Evolutionary conservation across 2,113 vertebrate species (phyloP).

Genomic region (Boulengeromyrus knoepffleri): DNA sequence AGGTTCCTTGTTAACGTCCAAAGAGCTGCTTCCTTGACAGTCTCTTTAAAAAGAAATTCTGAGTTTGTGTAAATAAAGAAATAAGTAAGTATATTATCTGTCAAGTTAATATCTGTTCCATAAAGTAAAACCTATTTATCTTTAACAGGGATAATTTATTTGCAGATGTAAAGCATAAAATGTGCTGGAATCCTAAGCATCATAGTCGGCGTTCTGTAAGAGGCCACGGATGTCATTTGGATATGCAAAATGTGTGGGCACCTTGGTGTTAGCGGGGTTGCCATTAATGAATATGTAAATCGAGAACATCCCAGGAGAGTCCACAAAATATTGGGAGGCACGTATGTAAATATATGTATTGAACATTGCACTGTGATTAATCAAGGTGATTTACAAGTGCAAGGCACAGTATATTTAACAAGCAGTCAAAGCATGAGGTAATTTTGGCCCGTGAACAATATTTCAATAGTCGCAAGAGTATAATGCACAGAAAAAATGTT

Average conservation of each 20-base stretch:
- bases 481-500: not conserved
- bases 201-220: not conserved
- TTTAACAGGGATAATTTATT: not conserved
- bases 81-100: not conserved
- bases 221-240: not conserved
- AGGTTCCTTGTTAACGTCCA: not conserved
- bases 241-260: not conserved
- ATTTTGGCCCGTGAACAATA: not conserved
- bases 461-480: not conserved
- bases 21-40: not conserved
- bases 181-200: not conserved
- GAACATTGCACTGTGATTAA: not conserved
- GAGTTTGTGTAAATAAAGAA: not conserved
- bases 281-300: constrained; percentile 5
- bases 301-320: not conserved
- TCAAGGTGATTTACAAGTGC: constrained; percentile 6
- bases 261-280: not conserved
- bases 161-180: not conserved
- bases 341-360: constrained; percentile 5
- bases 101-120: not conserved
- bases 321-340: constrained; percentile 7
- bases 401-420: not conserved
- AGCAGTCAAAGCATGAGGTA: not conserved
- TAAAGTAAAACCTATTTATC: not conserved
- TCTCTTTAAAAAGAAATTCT: not conserved